Evolutionary conservation across 2,113 vertebrate genomes (phyloP), one percentile per base, ranked within the genome.

Genomic region (Aldabrachelys gigantea): DNA sequence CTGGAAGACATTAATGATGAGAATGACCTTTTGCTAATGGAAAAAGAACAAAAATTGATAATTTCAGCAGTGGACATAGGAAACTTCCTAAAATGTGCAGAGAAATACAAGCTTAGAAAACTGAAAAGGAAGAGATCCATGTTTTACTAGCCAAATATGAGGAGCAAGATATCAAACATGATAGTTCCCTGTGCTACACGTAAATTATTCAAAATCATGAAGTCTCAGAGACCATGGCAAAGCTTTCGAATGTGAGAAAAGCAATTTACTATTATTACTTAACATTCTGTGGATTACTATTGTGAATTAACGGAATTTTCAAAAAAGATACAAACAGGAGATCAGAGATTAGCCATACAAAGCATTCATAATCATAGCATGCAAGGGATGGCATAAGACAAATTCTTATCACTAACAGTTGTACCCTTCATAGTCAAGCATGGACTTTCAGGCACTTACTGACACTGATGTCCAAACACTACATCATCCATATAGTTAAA

Each of bases 21-120:
- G 86, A 89, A 89, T 89, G 91, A 81, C 35, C 29, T 92, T 91
- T 92, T 78, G 69, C 35, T 92, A 89, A 84, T 84, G 29, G 25
- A 80, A 80, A 14, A 47, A 47, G 25, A 62, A 87, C 0, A n/a
- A 52, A 80, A 65, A 85, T 69, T 38, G 47, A 88, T 65, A 59
- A 56, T 88, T 85, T 38, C 27, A 57, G 29, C 50, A 88, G 82
- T 80, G 11, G 87, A 86, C 82, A 76, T 25, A 27, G 3, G 47
- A 52, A 57, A 16, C 1, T 0, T 80, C 27, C 1, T 31, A 89
- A 82, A 82, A 6, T 62, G 8, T 62, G 27, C 19, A 35, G 22
- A 80, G 54, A 92, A 38, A 72, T 72, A 89, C 17, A 49, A 62
- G 44, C 72, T 16, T 12, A 38, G 31, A 78, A 87, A 52, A 56